Evolutionary conservation across 2,113 vertebrate genomes (phyloP).

Genomic region (Pelodiscus sinensis): DNA sequence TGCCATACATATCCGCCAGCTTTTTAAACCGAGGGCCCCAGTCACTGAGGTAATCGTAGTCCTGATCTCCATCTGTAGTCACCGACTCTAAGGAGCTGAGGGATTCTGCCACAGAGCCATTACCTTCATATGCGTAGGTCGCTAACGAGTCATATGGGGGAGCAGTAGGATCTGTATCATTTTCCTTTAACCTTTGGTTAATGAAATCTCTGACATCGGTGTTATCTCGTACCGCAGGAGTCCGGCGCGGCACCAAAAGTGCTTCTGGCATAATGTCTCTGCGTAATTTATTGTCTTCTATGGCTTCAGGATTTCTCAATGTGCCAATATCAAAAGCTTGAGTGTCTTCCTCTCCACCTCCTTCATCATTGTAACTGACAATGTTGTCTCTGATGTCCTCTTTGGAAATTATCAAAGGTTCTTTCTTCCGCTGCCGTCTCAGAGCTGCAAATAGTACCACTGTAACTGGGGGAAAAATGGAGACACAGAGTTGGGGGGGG

Average conservation of each 20-base stretch:
- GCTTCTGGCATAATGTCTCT: constrained; percentile 93
- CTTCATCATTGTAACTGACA: constrained; percentile 97
- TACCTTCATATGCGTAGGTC: constrained; percentile 95
- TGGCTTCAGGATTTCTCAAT: constrained; percentile 92
- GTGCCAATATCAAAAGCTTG: constrained; percentile 97
- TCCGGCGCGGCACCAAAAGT: constrained; percentile 86
- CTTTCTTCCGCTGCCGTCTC: constrained; percentile 92
- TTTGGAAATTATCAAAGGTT: constrained; percentile 97
- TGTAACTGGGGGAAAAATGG: constrained; percentile 83
- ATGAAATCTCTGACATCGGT: constrained; percentile 97
- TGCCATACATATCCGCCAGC: constrained; percentile 95
- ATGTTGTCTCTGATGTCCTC: constrained; percentile 98
- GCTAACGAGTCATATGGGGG: constrained; percentile 97
- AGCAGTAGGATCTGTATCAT: constrained; percentile 91
- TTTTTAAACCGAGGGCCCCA: constrained; percentile 97
- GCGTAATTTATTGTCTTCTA: constrained; percentile 91
- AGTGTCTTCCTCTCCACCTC: constrained; percentile 96
- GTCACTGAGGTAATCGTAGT: constrained; percentile 96
- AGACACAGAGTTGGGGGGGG: neutral
- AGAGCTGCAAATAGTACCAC: constrained; percentile 94
- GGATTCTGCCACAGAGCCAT: constrained; percentile 90
- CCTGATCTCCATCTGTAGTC: constrained; percentile 92
- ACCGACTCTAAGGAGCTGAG: constrained; percentile 94
- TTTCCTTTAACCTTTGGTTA: constrained; percentile 93
- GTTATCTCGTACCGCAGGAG: constrained; percentile 82